Evolutionary conservation across 2,797 vertebrate genomes (phyloP), one percentile per base, ranked within the genome.

Genomic region (Gallinago stenura): DNA sequence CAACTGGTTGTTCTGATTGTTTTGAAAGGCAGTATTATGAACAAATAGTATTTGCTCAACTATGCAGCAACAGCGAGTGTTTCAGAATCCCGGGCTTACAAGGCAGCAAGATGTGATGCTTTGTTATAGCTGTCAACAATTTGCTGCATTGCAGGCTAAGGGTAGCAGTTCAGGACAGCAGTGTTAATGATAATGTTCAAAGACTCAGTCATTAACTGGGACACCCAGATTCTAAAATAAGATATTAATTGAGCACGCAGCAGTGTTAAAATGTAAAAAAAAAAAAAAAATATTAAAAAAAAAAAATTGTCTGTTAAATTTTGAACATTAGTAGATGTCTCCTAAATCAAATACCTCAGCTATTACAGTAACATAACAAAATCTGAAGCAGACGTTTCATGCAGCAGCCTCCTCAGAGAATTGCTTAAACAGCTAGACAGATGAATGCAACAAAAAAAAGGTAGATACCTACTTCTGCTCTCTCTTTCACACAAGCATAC

Each of bases 101-200:
- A 84, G 72, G 87, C 92, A 88, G 83, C 68, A 95, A 69, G 78
- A 79, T 84, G 83, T 48, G 66, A 65, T 82, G 76, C 81, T 97
- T 94, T 95, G 96, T 98, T 96, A 96, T 88, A 95, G 75, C 87
- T 84, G 84, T 95, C 96, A 96, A 95, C 77, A 92, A 57, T 91
- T 95, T 93, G 66, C 94, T 97, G 93, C 93, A 97, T 93, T 97
- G 95, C 94, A 97, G 95, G 87, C 79, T 95, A 88, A 92, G 86
- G 77, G 72, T 53, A 54, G 80, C 83, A 53, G 60, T 85, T 91
- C 95, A 96, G 82, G 76, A 89, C 35, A 95, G 89, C 50, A 92
- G 37, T 35, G 48, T 89, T 96, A 94, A 95, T 3, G 1, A 19
- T 53, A 88, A 76, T 83, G 43, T 94, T 96, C 77, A 87, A 93